phyloP scores from a whole-genome alignment of 2,113 vertebrate species.

The Stictonetta naevosa region DNA sequence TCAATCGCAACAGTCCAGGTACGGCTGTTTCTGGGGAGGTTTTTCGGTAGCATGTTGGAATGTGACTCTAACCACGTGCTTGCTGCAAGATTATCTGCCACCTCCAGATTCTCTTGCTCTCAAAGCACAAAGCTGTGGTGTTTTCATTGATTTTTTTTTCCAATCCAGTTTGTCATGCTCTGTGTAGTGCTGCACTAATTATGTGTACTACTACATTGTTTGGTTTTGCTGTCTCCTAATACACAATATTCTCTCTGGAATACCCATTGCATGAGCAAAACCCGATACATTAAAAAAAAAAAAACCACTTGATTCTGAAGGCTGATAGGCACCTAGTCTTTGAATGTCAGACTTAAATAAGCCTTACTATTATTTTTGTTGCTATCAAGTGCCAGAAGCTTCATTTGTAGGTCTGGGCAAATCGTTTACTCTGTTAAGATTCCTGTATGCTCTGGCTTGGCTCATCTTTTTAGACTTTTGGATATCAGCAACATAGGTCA shows the following conservation, averaged over 20 bases:
- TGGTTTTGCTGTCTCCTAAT: background rate
- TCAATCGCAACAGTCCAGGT: conserved; percentile 93
- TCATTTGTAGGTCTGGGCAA: background rate
- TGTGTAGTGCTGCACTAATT: background rate
- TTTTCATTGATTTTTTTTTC: background rate
- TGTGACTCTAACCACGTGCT: background rate
- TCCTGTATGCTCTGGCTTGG: background rate
- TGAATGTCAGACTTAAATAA: background rate
- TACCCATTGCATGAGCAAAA: background rate
- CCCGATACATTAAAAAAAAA: background rate
- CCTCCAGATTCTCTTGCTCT: background rate
- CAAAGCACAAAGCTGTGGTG: accelerated
- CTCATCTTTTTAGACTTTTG: background rate
- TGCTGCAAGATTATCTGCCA: background rate
- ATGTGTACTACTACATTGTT: accelerated
- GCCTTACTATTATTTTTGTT: background rate
- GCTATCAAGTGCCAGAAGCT: background rate
- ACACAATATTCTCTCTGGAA: background rate
- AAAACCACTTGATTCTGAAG: background rate
- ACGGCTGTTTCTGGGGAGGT: background rate
- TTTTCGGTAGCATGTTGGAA: background rate
- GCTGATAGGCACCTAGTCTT: background rate
- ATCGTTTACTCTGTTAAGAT: background rate
- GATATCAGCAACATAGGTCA: background rate
- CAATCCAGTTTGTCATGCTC: background rate